Evolutionary conservation across 2,797 vertebrate genomes (phyloP).

Genomic region (Diglossa cyanea): DNA sequence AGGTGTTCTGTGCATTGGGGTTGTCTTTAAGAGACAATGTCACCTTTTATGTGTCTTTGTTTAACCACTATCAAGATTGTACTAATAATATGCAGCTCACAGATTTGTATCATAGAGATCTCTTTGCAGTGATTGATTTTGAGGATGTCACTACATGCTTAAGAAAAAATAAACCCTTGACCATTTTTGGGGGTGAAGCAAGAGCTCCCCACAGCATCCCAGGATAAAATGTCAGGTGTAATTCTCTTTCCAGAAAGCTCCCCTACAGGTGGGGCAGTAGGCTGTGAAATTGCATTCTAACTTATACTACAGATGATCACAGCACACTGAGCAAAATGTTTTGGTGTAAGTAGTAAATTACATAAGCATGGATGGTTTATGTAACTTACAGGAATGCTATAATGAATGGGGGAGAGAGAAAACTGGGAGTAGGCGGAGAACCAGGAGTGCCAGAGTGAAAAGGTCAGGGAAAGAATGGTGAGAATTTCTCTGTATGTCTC

Average conservation of each 20-base stretch:
- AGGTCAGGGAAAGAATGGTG: constrained; percentile 23
- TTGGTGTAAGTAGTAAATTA: constrained; percentile 71
- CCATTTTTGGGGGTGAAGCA: constrained; percentile 3
- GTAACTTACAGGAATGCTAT: background rate
- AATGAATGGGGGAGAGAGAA: background rate
- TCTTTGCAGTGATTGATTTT: constrained; percentile 71
- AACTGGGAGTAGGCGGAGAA: background rate
- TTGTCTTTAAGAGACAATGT: background rate
- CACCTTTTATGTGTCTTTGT: background rate
- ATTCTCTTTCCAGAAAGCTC: constrained; percentile 80
- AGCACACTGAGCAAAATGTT: constrained; percentile 55
- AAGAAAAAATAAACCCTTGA: background rate
- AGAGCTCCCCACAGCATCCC: constrained; percentile 58
- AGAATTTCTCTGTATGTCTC: background rate
- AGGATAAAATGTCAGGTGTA: constrained; percentile 70
- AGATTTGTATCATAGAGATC: constrained; percentile 21
- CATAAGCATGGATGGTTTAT: constrained; percentile 50
- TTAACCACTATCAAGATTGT: background rate
- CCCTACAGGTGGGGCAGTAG: constrained; percentile 88
- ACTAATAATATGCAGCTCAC: constrained; percentile 29
- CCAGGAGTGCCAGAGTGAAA: background rate
- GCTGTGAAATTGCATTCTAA: constrained; percentile 93
- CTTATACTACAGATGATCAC: constrained; percentile 79
- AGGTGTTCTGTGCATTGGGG: accelerated
- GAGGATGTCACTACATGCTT: constrained; percentile 16